Evolutionary conservation across 1,140 invertebrate species (phyloP).

Genomic region (Mylabris phalerata): DNA sequence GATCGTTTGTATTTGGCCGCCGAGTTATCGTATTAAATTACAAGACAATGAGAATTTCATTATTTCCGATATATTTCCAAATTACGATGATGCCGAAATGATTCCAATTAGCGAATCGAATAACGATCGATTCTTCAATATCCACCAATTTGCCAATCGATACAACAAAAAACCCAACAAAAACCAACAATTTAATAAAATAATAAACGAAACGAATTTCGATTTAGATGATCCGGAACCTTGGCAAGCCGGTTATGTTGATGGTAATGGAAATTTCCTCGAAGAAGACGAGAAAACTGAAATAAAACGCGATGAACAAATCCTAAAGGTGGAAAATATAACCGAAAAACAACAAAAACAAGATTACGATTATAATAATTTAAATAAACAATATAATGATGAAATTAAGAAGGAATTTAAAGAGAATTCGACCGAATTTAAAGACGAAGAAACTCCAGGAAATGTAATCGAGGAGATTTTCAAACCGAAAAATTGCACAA

Average conservation of each 20-base stretch:
- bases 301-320: background rate
- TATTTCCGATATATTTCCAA: constrained; percentile 33
- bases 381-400: constrained; percentile 33
- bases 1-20: constrained; percentile 28
- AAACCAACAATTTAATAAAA: constrained; percentile 10
- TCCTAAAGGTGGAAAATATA: background rate
- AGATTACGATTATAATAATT: constrained; percentile 35
- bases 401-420: constrained; percentile 21
- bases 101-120: constrained; percentile 17
- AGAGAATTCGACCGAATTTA: constrained; percentile 31
- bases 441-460: constrained; percentile 33
- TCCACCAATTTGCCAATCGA: constrained; percentile 21
- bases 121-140: constrained; percentile 26
- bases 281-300: background rate
- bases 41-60: constrained; percentile 34
- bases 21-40: constrained; percentile 32
- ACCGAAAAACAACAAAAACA: constrained; percentile 8
- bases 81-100: constrained; percentile 28
- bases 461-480: constrained; percentile 30
- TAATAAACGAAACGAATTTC: constrained; percentile 22
- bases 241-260: constrained; percentile 28
- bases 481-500: constrained; percentile 33
- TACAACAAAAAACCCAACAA: constrained; percentile 7
- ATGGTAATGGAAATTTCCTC: constrained; percentile 20
- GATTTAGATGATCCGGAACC: constrained; percentile 24